phyloP scores from a whole-genome alignment of 2,113 vertebrate species.

The Oryzias celebensis region DNA sequence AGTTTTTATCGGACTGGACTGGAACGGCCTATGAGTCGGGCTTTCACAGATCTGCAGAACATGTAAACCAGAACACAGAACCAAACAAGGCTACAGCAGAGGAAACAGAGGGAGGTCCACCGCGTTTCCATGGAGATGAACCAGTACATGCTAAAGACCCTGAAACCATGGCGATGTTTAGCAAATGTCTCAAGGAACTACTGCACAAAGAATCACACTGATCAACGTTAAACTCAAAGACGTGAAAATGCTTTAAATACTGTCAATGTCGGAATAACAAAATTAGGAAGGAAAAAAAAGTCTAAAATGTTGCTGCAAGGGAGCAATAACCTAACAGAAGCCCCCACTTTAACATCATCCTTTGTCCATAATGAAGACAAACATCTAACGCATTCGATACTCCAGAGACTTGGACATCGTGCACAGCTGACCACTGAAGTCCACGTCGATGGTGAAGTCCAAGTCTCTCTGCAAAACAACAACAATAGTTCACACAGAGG shows the following conservation, averaged over 20 bases:
- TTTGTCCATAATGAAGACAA: slow-evolving; percentile 43
- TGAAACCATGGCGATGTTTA: slow-evolving; percentile 20
- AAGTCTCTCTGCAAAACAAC: slow-evolving; percentile 83
- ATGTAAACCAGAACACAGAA: neutral
- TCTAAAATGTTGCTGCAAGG: slow-evolving; percentile 63
- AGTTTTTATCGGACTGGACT: too few relatives aligned
- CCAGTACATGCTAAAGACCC: slow-evolving; percentile 25
- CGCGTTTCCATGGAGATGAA: slow-evolving; percentile 6
- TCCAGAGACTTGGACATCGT: slow-evolving; percentile 90
- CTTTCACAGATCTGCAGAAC: neutral
- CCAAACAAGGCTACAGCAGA: neutral
- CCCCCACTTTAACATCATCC: slow-evolving; percentile 38
- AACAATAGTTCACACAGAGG: neutral
- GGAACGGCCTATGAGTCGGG: neutral
- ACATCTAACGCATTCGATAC: slow-evolving; percentile 89
- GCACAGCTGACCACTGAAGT: slow-evolving; percentile 93
- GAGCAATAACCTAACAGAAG: slow-evolving; percentile 35
- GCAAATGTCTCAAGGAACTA: slow-evolving; percentile 38
- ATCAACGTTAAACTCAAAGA: slow-evolving; percentile 27
- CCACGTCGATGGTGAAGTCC: slow-evolving; percentile 91
- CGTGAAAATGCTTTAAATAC: slow-evolving; percentile 56
- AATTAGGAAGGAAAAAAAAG: slow-evolving; percentile 27
- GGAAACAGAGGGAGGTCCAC: neutral
- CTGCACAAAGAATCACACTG: slow-evolving; percentile 52
- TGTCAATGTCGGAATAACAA: slow-evolving; percentile 47